Conservation (phyloP, 2,888 invertebrate species). For the Polyommatus iphigenia region DNA sequence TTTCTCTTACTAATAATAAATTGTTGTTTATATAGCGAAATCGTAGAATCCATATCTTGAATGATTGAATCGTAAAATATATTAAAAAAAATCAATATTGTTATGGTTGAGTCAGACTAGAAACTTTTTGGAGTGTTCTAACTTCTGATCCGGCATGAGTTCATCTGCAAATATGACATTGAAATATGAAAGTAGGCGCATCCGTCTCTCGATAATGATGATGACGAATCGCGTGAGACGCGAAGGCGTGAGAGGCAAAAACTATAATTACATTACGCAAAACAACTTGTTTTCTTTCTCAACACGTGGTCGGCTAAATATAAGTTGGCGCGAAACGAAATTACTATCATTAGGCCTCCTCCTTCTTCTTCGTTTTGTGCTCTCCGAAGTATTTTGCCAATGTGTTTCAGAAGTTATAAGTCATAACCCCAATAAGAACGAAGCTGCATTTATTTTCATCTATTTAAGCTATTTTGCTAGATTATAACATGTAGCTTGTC, state of each 20-base stretch:
- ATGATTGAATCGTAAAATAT: too few relatives aligned
- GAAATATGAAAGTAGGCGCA: conserved; percentile 8
- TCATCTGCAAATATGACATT: conserved; percentile 5
- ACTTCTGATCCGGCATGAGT: not conserved
- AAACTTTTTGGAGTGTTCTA: not conserved
- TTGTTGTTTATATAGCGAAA: not conserved
- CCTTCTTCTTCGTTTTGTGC: not conserved
- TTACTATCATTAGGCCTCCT: not conserved
- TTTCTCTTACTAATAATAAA: too few relatives aligned
- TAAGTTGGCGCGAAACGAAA: conserved; percentile 22
- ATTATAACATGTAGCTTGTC: too few relatives aligned
- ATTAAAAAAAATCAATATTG: not conserved
- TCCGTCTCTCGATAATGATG: not conserved
- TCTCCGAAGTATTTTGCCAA: not conserved
- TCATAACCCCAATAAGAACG: too few relatives aligned
- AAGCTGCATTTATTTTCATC: too few relatives aligned
- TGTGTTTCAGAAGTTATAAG: not conserved
- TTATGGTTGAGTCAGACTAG: not conserved
- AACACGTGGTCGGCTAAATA: conserved; percentile 18
- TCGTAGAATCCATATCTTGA: not conserved
- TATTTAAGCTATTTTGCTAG: too few relatives aligned
- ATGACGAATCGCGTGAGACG: not conserved
- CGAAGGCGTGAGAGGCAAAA: not conserved
- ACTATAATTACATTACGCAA: conserved; percentile 22
- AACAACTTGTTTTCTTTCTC: conserved; percentile 14